Evolutionary conservation across 92 coral and sea anemone genomes (phyloP).

Genomic region (Porites lobata): DNA sequence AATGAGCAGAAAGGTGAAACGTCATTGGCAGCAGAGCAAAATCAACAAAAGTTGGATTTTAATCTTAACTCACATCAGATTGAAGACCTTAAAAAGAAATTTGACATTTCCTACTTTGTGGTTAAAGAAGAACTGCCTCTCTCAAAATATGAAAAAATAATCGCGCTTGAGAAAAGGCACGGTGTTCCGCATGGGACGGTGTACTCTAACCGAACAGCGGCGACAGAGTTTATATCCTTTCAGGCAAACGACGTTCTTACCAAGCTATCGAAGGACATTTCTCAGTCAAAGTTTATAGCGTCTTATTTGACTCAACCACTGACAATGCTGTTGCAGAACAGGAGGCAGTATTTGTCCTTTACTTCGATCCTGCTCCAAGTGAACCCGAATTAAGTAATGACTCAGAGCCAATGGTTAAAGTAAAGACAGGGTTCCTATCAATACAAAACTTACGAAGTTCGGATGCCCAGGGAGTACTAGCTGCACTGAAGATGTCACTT

Average conservation of each 20-base stretch:
- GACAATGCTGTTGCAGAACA: slow-evolving; percentile 56
- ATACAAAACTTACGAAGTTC: slow-evolving; percentile 33
- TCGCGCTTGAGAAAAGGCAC: slow-evolving; percentile 61
- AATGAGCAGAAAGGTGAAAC: slow-evolving; percentile 39
- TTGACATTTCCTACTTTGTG: slow-evolving; percentile 62
- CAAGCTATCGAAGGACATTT: slow-evolving; percentile 45
- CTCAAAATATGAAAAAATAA: slow-evolving; percentile 59
- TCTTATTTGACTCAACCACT: slow-evolving; percentile 69
- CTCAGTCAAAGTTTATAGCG: slow-evolving; percentile 65
- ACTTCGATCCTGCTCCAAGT: slow-evolving; percentile 64
- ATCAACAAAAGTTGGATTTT: slow-evolving; percentile 54
- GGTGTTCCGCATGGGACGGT: slow-evolving; percentile 25
- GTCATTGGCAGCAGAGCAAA: slow-evolving; percentile 24
- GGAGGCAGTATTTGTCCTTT: slow-evolving; percentile 59
- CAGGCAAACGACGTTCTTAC: slow-evolving; percentile 54
- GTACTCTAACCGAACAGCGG: slow-evolving; percentile 61
- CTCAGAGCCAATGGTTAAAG: slow-evolving; percentile 57
- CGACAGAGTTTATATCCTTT: slow-evolving; percentile 64
- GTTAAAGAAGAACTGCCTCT: slow-evolving; percentile 69
- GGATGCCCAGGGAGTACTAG: slow-evolving; percentile 27
- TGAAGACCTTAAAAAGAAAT: slow-evolving; percentile 46
- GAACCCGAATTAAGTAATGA: slow-evolving; percentile 37
- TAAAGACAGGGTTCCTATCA: slow-evolving; percentile 55
- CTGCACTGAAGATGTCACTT: slow-evolving; percentile 42
- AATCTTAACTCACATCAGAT: slow-evolving; percentile 51